These are phyloP conservation scores for Trachymyrmex cornetzi DNA, from an alignment of 1,140 invertebrate species.

Conservation along the genomic window DNA sequence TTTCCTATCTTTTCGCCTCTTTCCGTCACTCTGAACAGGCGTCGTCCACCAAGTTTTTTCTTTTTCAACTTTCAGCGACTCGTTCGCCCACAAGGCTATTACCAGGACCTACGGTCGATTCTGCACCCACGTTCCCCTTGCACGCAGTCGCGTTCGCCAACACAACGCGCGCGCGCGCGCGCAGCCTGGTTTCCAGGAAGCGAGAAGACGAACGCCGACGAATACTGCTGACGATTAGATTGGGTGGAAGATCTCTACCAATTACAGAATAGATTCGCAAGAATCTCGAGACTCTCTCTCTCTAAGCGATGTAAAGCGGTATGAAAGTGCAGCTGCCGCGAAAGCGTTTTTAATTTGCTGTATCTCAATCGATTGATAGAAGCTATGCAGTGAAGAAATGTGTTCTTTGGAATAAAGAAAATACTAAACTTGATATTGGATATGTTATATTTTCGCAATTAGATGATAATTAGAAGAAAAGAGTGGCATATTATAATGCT, in stretches of 20 bases:
- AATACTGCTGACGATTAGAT: slow-evolving; percentile 81
- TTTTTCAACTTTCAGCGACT: slow-evolving; percentile 76
- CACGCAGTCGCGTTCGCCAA: slow-evolving; percentile 60
- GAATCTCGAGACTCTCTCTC: slow-evolving; percentile 56
- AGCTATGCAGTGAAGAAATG: neutral
- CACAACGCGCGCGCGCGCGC: slow-evolving; percentile 53
- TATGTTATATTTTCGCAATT: neutral
- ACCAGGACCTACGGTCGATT: slow-evolving; percentile 70
- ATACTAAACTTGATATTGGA: neutral
- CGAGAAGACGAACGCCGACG: slow-evolving; percentile 78
- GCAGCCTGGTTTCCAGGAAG: slow-evolving; percentile 83
- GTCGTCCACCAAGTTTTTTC: slow-evolving; percentile 61
- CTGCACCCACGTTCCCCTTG: slow-evolving; percentile 62
- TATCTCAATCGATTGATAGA: slow-evolving; percentile 22
- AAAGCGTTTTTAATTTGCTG: slow-evolving; percentile 31
- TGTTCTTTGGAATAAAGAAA: neutral
- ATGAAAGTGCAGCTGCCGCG: slow-evolving; percentile 21
- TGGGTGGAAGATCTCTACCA: slow-evolving; percentile 65
- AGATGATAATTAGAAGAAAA: neutral
- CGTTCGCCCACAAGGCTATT: slow-evolving; percentile 78
- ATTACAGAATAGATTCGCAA: slow-evolving; percentile 76
- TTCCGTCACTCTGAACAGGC: slow-evolving; percentile 33
- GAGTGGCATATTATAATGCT: neutral
- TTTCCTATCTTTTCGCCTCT: slow-evolving; percentile 28
- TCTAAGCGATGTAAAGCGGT: neutral